A percentile compares a stretch with the other conserved stretches of the same genome.
These are phyloP conservation scores for Platerodrilus igneus DNA, from an alignment of 2,888 invertebrate species.

Conservation along the genomic window DNA sequence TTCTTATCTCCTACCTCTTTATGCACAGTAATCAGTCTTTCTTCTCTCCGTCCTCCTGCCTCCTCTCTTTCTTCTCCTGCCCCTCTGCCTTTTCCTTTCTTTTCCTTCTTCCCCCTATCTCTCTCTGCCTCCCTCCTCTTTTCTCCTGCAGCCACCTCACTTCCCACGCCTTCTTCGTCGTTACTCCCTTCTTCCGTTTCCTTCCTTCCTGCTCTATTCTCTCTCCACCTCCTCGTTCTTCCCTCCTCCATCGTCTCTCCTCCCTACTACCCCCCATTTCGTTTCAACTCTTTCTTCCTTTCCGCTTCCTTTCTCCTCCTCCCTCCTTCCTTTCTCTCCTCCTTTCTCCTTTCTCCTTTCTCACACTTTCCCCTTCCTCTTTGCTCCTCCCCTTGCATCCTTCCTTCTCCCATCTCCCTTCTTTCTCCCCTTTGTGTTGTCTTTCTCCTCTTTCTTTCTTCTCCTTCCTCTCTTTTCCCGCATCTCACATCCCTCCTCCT, in stretches of 20 bases:
- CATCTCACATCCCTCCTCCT: no score
- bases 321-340: not conserved
- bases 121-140: not conserved
- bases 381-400: no score
- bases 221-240: not conserved
- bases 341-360: not conserved
- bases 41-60: constrained; percentile 5
- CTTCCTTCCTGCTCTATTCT: not conserved
- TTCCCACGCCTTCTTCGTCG: not conserved
- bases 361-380: no score
- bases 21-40: no score
- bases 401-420: no score
- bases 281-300: not conserved
- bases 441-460: no score
- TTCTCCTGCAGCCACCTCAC: not conserved
- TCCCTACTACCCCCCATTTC: not conserved
- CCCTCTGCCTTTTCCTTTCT: not conserved
- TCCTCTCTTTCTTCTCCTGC: not conserved
- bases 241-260: not conserved
- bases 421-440: no score
- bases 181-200: not conserved
- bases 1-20: no score
- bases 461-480: no score
- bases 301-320: not conserved
- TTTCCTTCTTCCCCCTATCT: no score